Evolutionary conservation across 2,797 vertebrate species (phyloP), one percentile per base, ranked within the genome.

Genomic region (Lophotriccus pileatus): DNA sequence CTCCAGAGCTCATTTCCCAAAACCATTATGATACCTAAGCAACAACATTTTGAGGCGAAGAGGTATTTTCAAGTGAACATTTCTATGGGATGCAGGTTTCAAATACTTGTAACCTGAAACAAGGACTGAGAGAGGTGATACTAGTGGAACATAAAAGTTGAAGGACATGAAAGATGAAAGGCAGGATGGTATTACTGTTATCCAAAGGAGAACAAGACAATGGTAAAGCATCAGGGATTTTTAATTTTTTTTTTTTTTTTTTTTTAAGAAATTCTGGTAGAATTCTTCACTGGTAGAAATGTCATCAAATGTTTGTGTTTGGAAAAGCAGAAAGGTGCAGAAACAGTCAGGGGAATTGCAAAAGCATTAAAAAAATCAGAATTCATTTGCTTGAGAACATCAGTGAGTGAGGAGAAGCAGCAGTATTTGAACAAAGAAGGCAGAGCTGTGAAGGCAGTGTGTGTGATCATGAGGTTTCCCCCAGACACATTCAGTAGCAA

Each of bases 131-230:
- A 46, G 9, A 58, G n/a, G n/a, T 50, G 62, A 47, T 30, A 14
- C 4, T 14, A 76, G 14, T 2, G 12, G 36, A 79, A 87, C 18
- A 44, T 4, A 5, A 10, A 69, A 88, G 30, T 1, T n/a, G 28
- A 64, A 94, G 23, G 22, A 62, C 41, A 9, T 59, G 39, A 77
- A 88, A 74, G 59, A 79, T 70, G 19, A 91, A 93, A 64, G 43
- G 53, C 68, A 89, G 60, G 46, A 55, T 30, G 22, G 37, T n/a
- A 36, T 41, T 77, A 43, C 6, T 63, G 10, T 62, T 62, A 74
- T 19, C 14, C 63, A 79, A 43, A 66, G 41, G 9, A 80, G 14
- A 68, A 52, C 20, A 66, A 66, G 16, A 86, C 39, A 30, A 69
- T 76, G 8, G 46, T 23, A 85, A 83, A 77, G 39, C 32, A 19